Evolutionary conservation across 2,888 invertebrate genomes (phyloP).

Genomic region (Acleris cristana): DNA sequence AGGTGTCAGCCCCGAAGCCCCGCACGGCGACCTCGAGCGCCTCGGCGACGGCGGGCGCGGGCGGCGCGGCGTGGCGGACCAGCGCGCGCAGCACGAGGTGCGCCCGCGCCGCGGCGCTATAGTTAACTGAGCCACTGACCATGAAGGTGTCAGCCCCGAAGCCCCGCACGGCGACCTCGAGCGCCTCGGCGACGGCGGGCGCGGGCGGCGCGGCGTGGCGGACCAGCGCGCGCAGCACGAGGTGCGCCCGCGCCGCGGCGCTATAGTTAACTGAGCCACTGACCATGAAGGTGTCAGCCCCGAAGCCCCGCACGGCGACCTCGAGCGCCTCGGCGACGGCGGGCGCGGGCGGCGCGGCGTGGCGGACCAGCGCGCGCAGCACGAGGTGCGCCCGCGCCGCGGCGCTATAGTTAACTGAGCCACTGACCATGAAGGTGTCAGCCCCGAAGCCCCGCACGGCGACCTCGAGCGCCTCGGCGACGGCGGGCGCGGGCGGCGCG

Average conservation of each 20-base stretch:
- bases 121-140: too few relatives aligned
- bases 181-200: conserved; percentile 87
- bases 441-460: conserved; percentile 90
- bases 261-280: too few relatives aligned
- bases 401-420: too few relatives aligned
- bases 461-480: conserved; percentile 87
- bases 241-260: conserved; percentile 85
- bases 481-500: conserved; percentile 81
- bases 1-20: conserved; percentile 89
- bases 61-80: conserved; percentile 87
- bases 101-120: conserved; percentile 76
- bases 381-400: conserved; percentile 89
- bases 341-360: conserved; percentile 83
- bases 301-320: conserved; percentile 89
- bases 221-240: conserved; percentile 91
- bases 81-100: conserved; percentile 93
- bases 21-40: conserved; percentile 89
- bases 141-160: conserved; percentile 91
- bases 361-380: conserved; percentile 90
- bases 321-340: conserved; percentile 88
- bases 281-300: conserved; percentile 90
- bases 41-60: conserved; percentile 85
- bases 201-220: conserved; percentile 85
- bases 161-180: conserved; percentile 88
- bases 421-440: conserved; percentile 90